These are phyloP conservation scores for Neosilurus mollespiculum DNA, from an alignment of 2,797 vertebrate species.

Conservation along the genomic window DNA sequence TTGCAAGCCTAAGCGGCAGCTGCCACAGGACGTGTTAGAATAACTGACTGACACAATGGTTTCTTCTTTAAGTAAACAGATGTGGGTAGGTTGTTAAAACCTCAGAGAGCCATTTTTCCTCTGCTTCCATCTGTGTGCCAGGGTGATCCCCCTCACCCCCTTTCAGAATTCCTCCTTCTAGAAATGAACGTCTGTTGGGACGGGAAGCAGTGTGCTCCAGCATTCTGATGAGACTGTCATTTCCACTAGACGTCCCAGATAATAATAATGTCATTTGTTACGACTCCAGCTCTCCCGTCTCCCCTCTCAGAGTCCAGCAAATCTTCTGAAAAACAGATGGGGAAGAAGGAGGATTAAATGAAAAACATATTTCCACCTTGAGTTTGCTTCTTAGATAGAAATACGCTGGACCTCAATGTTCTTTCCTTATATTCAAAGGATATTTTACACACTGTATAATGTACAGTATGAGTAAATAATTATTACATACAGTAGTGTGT, in stretches of 20 bases:
- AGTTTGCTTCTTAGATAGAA: not conserved
- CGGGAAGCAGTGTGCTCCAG: constrained; percentile 44
- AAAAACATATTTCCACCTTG: constrained; percentile 1
- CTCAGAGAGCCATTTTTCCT: constrained; percentile 61
- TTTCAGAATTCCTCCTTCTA: constrained; percentile 46
- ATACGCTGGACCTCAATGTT: not conserved
- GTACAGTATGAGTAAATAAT: not conserved
- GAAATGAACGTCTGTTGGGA: constrained; percentile 45
- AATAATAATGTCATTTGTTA: constrained; percentile 36
- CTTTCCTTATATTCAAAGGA: not conserved
- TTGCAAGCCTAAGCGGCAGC: constrained; percentile 74
- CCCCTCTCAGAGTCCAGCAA: constrained; percentile 72
- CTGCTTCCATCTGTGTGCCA: constrained; percentile 67
- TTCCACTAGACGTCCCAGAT: constrained; percentile 27
- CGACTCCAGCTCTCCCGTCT: constrained; percentile 21
- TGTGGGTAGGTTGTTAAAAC: constrained; percentile 75
- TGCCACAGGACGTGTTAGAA: constrained; percentile 76
- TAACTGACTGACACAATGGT: constrained; percentile 83
- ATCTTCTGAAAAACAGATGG: constrained; percentile 33
- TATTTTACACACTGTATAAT: not conserved
- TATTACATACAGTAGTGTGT: not conserved
- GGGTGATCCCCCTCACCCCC: constrained; percentile 15
- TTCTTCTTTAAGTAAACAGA: constrained; percentile 93
- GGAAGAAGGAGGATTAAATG: constrained; percentile 38
- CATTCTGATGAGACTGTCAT: constrained; percentile 39